Evolutionary conservation across 2,888 invertebrate species (phyloP), one percentile per base, ranked within the genome.

Genomic region (Philaethria dido): DNA sequence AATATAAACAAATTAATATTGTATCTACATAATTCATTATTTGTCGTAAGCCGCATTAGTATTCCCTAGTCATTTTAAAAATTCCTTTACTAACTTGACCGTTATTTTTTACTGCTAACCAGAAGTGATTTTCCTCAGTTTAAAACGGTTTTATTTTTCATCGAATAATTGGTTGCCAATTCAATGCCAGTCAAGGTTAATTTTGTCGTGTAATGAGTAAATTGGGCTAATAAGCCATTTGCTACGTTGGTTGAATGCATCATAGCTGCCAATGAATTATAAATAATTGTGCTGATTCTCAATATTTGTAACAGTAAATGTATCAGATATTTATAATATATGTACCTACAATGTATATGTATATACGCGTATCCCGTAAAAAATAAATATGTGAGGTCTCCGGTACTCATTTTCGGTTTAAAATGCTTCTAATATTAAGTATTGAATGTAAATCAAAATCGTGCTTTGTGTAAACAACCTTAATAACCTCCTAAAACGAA

Each of bases 191-290:
- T 22, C 39, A 57, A 42, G 22, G 20, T 22, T 57, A 14, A 14
- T 22, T n/a, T 57, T 39, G 2, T 9, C 3, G 11, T 22, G 13
- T 39, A 39, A n/a, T 42, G n/a, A 42, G 22, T 14, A 42, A 22
- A 57, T 57, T 42, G 22, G 22, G 3, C 8, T 42, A 57, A 57
- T 57, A 25, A 57, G 39, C 57, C 20, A 57, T n/a, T 57, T n/a
- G n/a, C n/a, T n/a, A 39, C 22, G 55, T 55, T 20, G 39, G 20
- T n/a, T 39, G 55, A 20, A 55, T 55, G n/a, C 22, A 22, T 50
- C 22, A 52, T 25, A 14, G 20, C 3, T 8, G 16, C n/a, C 25
- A 48, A 6, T 29, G 20, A n/a, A 39, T 55, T 55, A 55, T 39
- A 1, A 39, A 55, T 55, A 6, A 2, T 1, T 39, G 9, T 39